These are phyloP conservation scores for Glossosoma conforme DNA, from an alignment of 1,140 invertebrate genomes.

Conservation along the genomic window DNA sequence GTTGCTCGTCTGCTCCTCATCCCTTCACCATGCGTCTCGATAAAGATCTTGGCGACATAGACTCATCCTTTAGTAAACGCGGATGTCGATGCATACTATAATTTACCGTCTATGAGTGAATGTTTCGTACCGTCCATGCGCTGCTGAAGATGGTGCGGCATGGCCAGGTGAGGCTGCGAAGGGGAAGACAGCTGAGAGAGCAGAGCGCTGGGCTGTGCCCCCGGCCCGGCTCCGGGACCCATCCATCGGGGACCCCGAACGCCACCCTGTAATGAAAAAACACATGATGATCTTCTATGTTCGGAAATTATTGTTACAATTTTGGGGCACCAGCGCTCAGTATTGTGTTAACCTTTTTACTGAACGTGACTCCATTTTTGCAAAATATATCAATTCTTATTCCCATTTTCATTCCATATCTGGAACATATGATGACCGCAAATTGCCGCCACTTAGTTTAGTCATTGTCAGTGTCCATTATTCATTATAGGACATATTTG, in stretches of 20 bases:
- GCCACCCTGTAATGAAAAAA: slow-evolving; percentile 10
- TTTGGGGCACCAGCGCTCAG: no score
- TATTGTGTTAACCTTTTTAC: no score
- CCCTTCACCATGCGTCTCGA: background rate
- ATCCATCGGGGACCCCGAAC: slow-evolving; percentile 11
- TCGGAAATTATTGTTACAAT: background rate
- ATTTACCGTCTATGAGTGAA: background rate
- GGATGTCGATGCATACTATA: background rate
- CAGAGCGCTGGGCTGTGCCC: slow-evolving; percentile 21
- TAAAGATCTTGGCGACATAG: slow-evolving; percentile 5
- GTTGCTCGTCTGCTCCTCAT: background rate
- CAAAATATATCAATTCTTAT: no score
- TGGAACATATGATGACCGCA: no score
- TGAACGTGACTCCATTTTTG: no score
- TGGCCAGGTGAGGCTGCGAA: slow-evolving; percentile 22
- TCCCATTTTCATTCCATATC: no score
- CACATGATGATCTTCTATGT: background rate
- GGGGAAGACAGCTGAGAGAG: slow-evolving; percentile 27
- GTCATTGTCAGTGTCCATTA: no score
- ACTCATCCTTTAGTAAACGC: background rate
- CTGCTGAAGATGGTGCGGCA: slow-evolving; percentile 21
- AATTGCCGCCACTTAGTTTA: no score
- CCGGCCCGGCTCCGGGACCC: background rate
- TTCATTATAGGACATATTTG: no score
- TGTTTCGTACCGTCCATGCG: slow-evolving; percentile 12